Evolutionary conservation across 1,140 invertebrate species (phyloP).

Genomic region (Atta cephalotes): DNA sequence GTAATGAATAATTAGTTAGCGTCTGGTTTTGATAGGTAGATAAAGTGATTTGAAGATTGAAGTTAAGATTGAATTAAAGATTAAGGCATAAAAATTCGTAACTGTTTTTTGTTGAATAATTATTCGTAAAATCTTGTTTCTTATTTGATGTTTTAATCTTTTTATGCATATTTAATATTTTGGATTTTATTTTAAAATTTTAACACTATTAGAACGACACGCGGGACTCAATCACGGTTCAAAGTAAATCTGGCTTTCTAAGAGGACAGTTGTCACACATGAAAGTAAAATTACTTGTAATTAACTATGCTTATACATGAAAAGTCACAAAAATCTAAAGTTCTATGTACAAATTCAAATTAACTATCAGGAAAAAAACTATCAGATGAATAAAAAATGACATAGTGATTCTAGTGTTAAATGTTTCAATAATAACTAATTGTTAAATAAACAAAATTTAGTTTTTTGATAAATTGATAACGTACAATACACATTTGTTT

Average conservation of each 20-base stretch:
- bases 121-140: neutral
- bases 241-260: too few relatives aligned
- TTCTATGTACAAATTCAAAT: too few relatives aligned
- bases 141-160: neutral
- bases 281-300: too few relatives aligned
- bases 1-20: conserved; percentile 41
- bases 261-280: too few relatives aligned
- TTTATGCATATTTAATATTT: neutral
- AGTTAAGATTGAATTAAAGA: neutral
- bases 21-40: conserved; percentile 18
- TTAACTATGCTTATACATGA: too few relatives aligned
- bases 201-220: too few relatives aligned
- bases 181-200: neutral
- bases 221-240: too few relatives aligned
- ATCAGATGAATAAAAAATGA: too few relatives aligned
- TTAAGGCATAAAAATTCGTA: neutral
- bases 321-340: too few relatives aligned
- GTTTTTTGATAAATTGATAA: neutral
- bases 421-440: neutral
- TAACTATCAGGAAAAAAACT: too few relatives aligned
- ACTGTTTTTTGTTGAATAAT: neutral
- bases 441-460: neutral
- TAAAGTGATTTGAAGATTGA: conserved; percentile 14
- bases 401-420: neutral
- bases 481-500: neutral